Conservation (phyloP, 2,888 invertebrate genomes). For the Protodeltote pygarga region DNA sequence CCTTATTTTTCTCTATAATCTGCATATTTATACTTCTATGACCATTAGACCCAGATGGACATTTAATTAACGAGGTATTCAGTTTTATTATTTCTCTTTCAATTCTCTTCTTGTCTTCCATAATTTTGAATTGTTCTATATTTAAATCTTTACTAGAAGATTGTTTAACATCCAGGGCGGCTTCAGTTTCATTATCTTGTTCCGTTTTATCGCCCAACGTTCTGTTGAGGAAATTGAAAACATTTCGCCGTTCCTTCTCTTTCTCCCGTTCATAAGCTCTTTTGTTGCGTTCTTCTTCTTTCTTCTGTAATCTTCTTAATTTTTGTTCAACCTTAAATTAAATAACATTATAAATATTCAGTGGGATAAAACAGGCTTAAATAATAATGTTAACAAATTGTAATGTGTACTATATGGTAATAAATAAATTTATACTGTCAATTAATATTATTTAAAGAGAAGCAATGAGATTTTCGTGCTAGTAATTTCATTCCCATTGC, state of each 20-base stretch:
- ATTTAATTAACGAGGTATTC: slow-evolving; percentile 88
- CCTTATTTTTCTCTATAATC: slow-evolving; percentile 87
- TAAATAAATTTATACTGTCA: no score
- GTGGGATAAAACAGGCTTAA: neutral
- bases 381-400: no score
- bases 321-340: slow-evolving; percentile 87
- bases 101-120: slow-evolving; percentile 90
- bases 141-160: slow-evolving; percentile 90
- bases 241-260: slow-evolving; percentile 88
- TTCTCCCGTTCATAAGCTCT: slow-evolving; percentile 89
- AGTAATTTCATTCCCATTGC: no score
- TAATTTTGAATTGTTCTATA: slow-evolving; percentile 90
- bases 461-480: no score
- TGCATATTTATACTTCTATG: slow-evolving; percentile 88
- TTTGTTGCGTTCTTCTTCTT: slow-evolving; percentile 88
- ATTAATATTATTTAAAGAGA: no score
- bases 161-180: slow-evolving; percentile 73
- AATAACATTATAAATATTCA: neutral
- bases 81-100: slow-evolving; percentile 90
- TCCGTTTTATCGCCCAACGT: slow-evolving; percentile 81
- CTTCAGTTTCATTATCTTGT: slow-evolving; percentile 43
- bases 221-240: slow-evolving; percentile 92
- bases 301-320: slow-evolving; percentile 88
- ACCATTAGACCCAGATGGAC: slow-evolving; percentile 87
- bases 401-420: no score